Evolutionary conservation across 2,888 invertebrate species (phyloP).

Genomic region (Pterostichus madidus): DNA sequence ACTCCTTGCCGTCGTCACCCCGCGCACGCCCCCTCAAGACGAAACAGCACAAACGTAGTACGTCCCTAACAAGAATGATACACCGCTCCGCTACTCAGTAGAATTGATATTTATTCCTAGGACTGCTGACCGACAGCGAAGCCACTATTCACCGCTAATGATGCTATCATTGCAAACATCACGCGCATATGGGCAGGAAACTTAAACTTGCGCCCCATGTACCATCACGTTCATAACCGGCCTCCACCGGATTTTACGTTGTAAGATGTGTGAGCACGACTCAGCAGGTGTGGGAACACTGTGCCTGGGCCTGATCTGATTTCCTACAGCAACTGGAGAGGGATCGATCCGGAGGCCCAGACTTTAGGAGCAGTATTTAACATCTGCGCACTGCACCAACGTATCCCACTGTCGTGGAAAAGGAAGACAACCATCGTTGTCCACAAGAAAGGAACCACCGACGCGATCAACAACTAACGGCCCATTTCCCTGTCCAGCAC

Average conservation of each 20-base stretch:
- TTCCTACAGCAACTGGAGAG: slow-evolving; percentile 32
- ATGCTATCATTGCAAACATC: background rate
- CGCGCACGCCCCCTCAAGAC: no score
- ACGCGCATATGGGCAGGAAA: background rate
- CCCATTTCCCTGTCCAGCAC: slow-evolving; percentile 40
- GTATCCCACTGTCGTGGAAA: slow-evolving; percentile 8
- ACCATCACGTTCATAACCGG: background rate
- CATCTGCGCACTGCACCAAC: slow-evolving; percentile 15
- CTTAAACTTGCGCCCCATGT: background rate
- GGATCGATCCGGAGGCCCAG: slow-evolving; percentile 11
- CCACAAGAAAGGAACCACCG: slow-evolving; percentile 1
- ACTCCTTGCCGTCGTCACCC: no score
- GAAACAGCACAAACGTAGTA: background rate
- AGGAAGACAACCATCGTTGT: background rate
- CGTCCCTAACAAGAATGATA: background rate
- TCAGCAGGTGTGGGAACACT: slow-evolving; percentile 28
- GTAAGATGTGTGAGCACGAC: background rate
- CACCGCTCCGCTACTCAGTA: background rate
- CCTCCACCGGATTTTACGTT: background rate
- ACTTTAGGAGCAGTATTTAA: background rate
- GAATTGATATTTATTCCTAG: no score
- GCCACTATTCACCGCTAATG: background rate
- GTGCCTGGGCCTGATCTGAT: slow-evolving; percentile 30
- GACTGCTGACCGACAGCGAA: background rate
- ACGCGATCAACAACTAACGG: slow-evolving; percentile 25